Evolutionary conservation across 2,113 vertebrate species (phyloP).

Genomic region (Hoplias malabaricus): DNA sequence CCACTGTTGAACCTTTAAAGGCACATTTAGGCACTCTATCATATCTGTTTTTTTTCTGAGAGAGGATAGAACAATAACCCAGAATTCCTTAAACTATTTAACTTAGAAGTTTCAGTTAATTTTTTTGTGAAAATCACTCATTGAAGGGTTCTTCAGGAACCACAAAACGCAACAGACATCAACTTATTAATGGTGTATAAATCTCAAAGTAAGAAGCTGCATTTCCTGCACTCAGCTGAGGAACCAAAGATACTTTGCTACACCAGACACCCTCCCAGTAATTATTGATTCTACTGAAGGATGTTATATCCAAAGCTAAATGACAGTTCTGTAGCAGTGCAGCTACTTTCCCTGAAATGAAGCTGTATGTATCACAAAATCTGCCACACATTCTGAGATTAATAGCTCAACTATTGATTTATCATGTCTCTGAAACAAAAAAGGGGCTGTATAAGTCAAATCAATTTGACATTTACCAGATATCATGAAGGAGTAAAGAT

Average conservation of each 20-base stretch:
- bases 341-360: not conserved
- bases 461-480: not conserved
- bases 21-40: too few relatives aligned
- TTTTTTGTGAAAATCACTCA: too few relatives aligned
- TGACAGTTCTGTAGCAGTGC: conserved; percentile 12
- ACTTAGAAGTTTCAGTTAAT: too few relatives aligned
- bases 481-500: conserved; percentile 16
- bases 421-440: conserved; percentile 6
- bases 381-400: not conserved
- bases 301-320: not conserved
- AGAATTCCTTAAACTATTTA: too few relatives aligned
- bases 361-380: not conserved
- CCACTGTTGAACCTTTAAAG: too few relatives aligned
- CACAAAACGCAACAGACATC: too few relatives aligned
- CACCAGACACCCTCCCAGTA: not conserved
- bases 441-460: not conserved
- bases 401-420: conserved; percentile 2
- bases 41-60: too few relatives aligned
- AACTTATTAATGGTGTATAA: not conserved
- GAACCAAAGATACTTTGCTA: not conserved
- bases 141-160: too few relatives aligned
- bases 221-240: not conserved
- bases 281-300: conserved; percentile 27
- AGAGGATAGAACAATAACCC: too few relatives aligned
- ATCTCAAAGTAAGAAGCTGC: not conserved